Evolutionary conservation across 2,888 invertebrate genomes (phyloP), one percentile per base, ranked within the genome.

Genomic region (Smittia aterrima): DNA sequence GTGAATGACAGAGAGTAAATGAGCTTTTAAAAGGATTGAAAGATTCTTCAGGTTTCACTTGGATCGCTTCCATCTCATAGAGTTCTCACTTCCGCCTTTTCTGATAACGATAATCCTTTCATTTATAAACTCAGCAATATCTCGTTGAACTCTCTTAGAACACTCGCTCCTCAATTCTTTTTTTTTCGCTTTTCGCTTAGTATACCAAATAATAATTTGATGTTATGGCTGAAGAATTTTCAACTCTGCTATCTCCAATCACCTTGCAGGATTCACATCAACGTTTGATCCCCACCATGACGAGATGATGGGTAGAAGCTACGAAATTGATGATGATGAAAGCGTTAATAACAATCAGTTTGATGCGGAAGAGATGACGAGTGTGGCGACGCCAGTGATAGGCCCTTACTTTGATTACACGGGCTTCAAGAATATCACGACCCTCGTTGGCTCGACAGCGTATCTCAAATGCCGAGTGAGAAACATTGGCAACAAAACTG

Each of bases 281-380:
- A 71, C 38, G 9, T 72, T 72, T 40, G 62, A 62, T 72, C 62
- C 53, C 11, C 40, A 72, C 16, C 32, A 72, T 18, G 62, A 72
- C 25, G 89, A 90, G 91, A 76, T 90, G 90, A 41, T 91, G 90
- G 91, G 89, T 91, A n/a, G n/a, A n/a, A n/a, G 32, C 32, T 70
- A 38, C 67, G 22, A 67, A 11, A 38, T 67, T 67, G 41, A 54
- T 16, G 70, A 70, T 54, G 70, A 70, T 11, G 54, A 4, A 11
- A 32, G 27, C 25, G 53, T 27, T 54, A 16, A 25, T 27, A 54
- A 32, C 24, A 53, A 70, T 70, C 27, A 27, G 13, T 27, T 18
- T 9, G 70, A 70, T 18, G 41, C 25, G 13, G 54, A 53, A 18
- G 53, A 70, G n/a, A 70, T 53, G 41, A 70, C 70, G n/a, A 70